Evolutionary conservation across 2,888 invertebrate genomes (phyloP).

Genomic region (Portevinia maculata): DNA sequence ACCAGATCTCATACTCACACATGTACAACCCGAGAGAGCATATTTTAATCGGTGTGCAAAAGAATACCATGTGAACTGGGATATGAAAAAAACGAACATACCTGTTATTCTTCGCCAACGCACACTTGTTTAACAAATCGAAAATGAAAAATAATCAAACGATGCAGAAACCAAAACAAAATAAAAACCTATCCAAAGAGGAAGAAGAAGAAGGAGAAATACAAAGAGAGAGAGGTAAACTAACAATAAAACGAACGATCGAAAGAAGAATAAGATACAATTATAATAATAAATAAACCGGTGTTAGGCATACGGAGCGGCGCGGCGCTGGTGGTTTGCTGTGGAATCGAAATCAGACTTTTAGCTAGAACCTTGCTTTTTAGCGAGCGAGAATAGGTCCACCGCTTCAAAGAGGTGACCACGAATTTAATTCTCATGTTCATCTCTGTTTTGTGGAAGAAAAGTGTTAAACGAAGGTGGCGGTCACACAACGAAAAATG

Average conservation of each 20-base stretch:
- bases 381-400: constrained; percentile 35
- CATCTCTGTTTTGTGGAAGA: constrained; percentile 45
- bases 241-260: constrained; percentile 63
- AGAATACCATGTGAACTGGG: constrained; percentile 37
- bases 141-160: constrained; percentile 31
- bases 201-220: constrained; percentile 13
- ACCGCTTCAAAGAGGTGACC: constrained; percentile 50
- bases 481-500: constrained; percentile 27
- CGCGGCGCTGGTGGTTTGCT: constrained; percentile 12
- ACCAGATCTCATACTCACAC: constrained; percentile 10
- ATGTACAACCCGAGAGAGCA: neutral
- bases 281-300: constrained; percentile 71
- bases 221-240: constrained; percentile 34
- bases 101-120: constrained; percentile 42
- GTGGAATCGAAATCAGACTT: constrained; percentile 32
- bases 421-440: constrained; percentile 63
- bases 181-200: constrained; percentile 20
- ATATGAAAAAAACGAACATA: constrained; percentile 23
- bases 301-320: constrained; percentile 63
- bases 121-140: constrained; percentile 37
- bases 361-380: constrained; percentile 50
- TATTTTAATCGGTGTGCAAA: neutral
- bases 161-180: constrained; percentile 56
- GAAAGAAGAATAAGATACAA: constrained; percentile 65
- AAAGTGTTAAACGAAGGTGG: constrained; percentile 72